phyloP scores from a whole-genome alignment of 2,888 invertebrate species.

The Cheilosia scutellata region DNA sequence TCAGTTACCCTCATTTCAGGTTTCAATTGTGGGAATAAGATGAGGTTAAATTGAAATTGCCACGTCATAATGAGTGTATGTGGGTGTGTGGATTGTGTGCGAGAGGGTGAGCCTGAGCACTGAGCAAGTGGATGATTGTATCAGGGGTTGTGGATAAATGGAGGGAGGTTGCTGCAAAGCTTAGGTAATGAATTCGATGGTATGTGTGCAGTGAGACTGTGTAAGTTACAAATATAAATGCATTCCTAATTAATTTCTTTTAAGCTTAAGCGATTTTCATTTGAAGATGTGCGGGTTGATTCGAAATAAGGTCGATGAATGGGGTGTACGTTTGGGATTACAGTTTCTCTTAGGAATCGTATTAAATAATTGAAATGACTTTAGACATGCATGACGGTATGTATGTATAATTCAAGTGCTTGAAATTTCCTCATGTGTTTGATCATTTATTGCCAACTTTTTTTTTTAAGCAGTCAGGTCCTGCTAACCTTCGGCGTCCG shows the following conservation, averaged over 20 bases:
- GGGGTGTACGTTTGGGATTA: neutral
- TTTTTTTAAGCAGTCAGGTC: neutral
- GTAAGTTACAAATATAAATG: slow-evolving; percentile 12
- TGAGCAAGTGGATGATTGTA: neutral
- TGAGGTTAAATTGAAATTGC: slow-evolving; percentile 76
- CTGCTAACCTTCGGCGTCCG: neutral
- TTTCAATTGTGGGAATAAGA: slow-evolving; percentile 76
- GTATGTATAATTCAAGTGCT: neutral
- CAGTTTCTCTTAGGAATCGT: neutral
- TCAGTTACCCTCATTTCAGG: slow-evolving; percentile 78
- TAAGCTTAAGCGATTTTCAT: slow-evolving; percentile 7
- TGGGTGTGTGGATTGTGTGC: slow-evolving; percentile 26
- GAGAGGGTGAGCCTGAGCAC: neutral
- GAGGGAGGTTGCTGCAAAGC: slow-evolving; percentile 17
- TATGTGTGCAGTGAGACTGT: neutral
- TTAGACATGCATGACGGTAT: neutral
- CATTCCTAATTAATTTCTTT: slow-evolving; percentile 38
- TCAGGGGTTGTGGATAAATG: slow-evolving; percentile 2
- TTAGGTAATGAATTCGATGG: neutral
- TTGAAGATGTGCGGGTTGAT: neutral
- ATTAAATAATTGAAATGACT: too few relatives aligned
- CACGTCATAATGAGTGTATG: slow-evolving; percentile 68
- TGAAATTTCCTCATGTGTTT: too few relatives aligned
- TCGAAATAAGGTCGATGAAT: neutral
- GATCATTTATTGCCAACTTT: too few relatives aligned